phyloP scores from a whole-genome alignment of 2,888 invertebrate genomes.

The Chrysina gloriosa region DNA sequence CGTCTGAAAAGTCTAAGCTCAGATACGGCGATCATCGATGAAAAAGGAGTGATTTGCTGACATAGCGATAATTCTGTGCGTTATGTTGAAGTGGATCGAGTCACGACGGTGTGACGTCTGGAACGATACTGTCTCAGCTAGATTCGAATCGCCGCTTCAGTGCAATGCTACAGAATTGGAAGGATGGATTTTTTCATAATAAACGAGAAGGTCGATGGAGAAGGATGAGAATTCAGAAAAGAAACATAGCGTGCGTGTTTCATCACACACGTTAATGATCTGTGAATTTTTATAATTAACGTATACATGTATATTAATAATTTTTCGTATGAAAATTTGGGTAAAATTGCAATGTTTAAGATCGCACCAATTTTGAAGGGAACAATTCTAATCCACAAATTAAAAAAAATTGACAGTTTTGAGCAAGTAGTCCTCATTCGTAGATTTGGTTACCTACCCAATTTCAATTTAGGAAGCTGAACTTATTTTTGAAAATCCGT shows the following conservation, averaged over 20 bases:
- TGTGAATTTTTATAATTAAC: conserved; percentile 41
- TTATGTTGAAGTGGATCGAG: conserved; percentile 90
- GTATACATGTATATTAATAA: conserved; percentile 12
- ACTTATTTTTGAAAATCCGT: too few species aligned
- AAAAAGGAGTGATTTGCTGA: conserved; percentile 94
- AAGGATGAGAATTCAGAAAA: not conserved
- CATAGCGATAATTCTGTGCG: conserved; percentile 95
- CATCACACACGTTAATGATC: conserved; percentile 13
- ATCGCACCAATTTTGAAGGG: not conserved
- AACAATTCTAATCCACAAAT: not conserved
- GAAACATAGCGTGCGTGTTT: not conserved
- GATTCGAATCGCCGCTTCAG: conserved; percentile 46
- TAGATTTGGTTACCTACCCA: too few species aligned
- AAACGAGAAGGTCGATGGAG: not conserved
- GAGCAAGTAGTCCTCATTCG: too few species aligned
- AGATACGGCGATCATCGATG: conserved; percentile 86
- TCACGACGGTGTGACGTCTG: conserved; percentile 86
- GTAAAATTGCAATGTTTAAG: not conserved
- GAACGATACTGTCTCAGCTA: conserved; percentile 35
- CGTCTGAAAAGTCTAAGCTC: conserved; percentile 82
- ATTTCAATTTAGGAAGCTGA: too few species aligned
- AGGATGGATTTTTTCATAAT: not conserved
- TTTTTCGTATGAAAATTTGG: not conserved
- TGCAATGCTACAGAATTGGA: conserved; percentile 60
- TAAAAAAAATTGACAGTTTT: not conserved